Percentiles rank a stretch among this genome's conserved stretches.
These are phyloP conservation scores for Nomada fucata DNA, from an alignment of 2,888 invertebrate species.

Conservation along the genomic window DNA sequence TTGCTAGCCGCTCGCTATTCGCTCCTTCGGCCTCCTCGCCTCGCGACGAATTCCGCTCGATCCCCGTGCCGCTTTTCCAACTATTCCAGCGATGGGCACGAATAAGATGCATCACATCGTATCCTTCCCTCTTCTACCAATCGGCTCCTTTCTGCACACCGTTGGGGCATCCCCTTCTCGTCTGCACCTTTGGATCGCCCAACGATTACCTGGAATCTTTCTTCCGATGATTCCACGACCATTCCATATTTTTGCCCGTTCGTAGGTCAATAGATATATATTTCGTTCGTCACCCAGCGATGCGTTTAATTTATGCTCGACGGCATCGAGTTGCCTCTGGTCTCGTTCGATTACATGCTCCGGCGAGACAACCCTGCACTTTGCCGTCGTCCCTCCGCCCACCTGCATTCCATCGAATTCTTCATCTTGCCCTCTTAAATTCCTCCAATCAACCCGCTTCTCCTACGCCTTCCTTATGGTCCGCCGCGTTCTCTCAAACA, in stretches of 20 bases:
- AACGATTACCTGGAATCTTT: slow-evolving; percentile 78
- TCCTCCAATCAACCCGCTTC: neutral
- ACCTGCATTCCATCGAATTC: neutral
- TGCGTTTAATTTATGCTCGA: slow-evolving; percentile 24
- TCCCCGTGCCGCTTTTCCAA: slow-evolving; percentile 2
- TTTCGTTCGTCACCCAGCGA: slow-evolving; percentile 13
- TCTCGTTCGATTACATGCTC: slow-evolving; percentile 66
- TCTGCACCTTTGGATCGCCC: neutral
- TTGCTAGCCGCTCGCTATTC: neutral
- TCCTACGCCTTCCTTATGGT: too few species aligned
- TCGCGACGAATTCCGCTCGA: slow-evolving; percentile 1
- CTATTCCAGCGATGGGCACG: slow-evolving; percentile 17
- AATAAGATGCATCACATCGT: slow-evolving; percentile 18
- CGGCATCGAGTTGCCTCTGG: slow-evolving; percentile 6
- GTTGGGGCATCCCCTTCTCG: slow-evolving; percentile 21
- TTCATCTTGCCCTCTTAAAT: neutral
- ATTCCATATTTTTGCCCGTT: slow-evolving; percentile 80
- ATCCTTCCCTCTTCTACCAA: neutral
- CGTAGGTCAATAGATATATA: too few species aligned
- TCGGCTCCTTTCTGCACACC: slow-evolving; percentile 10
- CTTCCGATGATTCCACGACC: slow-evolving; percentile 84
- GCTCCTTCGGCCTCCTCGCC: slow-evolving; percentile 16
- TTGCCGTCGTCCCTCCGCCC: neutral
- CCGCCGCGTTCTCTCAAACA: too few species aligned
- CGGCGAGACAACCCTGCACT: neutral